Evolutionary conservation across 2,888 invertebrate species (phyloP), one percentile per base, ranked within the genome.

Genomic region (Sepioteuthis lessoniana): DNA sequence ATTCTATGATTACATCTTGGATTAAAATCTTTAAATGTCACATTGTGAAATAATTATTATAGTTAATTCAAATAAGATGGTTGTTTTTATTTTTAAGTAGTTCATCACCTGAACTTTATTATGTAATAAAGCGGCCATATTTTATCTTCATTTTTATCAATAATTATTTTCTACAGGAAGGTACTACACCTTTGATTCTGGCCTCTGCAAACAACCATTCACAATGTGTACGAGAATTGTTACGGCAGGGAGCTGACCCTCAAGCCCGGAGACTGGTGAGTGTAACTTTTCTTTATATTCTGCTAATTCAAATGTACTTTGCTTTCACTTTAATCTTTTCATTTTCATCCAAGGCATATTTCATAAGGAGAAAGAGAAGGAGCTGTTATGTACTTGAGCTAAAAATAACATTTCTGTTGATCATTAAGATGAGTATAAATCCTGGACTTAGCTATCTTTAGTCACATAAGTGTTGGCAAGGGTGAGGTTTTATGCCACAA

Each of bases 231-330:
- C 97, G 98, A 94, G 98, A 99, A 97, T 97, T 99, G 95, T 97
- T 99, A 95, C 98, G 98, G 95, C 99, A 99, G 97, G 99, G 99
- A 94, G 99, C 99, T 0, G 98, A 99, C 97, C 98, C 99, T 0
- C 98, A 98, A 96, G 98, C 98, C 94, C 98, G 98, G 96, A 98
- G 99, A 97, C 98, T 98, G 98, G 97, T 97, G 95, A 96, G 96
- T 95, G 90, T 1, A 25, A 55, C 55, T 55, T 25, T 25, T 25
- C 25, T 93, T 93, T 93, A 46, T 0, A 3, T 47, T 92, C 46
- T 46, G 31, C n/a, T 19, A 42, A 5, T 47, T 92, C 42, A 92
- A 42, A 46, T 92, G 46, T 42, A 19, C n/a, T 55, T n/a, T 76
- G 16, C n/a, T 76, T 76, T 76, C n/a, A 55, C 8, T n/a, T 76